These are phyloP conservation scores for Atherix ibis DNA, from an alignment of 2,888 invertebrate species.

Conservation along the genomic window DNA sequence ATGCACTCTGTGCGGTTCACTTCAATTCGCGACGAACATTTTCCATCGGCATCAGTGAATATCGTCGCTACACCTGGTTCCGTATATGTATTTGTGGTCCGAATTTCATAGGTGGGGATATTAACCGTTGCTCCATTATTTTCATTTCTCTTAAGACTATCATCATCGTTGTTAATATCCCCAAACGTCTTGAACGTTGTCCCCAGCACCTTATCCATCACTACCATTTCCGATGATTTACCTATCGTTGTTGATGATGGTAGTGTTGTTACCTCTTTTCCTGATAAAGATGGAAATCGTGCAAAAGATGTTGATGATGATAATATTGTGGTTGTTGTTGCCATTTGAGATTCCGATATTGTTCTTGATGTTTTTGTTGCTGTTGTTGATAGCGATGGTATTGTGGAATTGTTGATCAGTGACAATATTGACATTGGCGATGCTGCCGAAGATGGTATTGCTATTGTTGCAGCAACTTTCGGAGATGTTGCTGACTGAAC, in stretches of 20 bases:
- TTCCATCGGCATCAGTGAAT: constrained; percentile 5
- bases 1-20: constrained; percentile 19
- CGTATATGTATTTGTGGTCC: background rate
- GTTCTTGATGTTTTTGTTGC: background rate
- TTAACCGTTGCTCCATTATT: constrained; percentile 12
- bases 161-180: too few species aligned
- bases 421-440: background rate
- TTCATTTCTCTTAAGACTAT: constrained; percentile 8
- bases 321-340: background rate
- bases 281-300: background rate
- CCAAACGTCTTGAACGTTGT: background rate
- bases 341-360: too few species aligned
- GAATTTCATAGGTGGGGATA: constrained; percentile 10
- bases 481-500: too few species aligned
- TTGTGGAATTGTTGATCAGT: background rate
- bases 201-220: constrained; percentile 2
- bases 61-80: background rate
- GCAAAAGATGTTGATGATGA: background rate
- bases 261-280: background rate
- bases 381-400: background rate
- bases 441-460: background rate
- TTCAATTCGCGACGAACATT: constrained; percentile 11
- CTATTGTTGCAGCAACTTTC: background rate
- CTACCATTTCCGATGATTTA: background rate
- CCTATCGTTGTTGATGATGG: background rate